Percentiles rank a stretch among this genome's conserved stretches.
phyloP scores from a whole-genome alignment of 2,888 invertebrate genomes.

The Noctuana brunneofusca region DNA sequence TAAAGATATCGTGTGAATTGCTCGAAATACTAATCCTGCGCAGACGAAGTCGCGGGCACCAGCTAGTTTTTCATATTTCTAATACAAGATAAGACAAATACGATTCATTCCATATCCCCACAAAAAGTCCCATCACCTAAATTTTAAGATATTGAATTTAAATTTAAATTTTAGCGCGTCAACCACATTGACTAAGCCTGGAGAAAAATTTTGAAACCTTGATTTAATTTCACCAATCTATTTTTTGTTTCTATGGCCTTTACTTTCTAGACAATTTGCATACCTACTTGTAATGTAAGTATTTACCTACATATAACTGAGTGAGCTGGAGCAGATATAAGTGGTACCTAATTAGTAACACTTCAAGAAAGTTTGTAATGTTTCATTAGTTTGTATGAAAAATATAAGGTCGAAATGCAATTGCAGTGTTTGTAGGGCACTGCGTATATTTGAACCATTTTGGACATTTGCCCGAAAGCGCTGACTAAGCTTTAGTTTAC shows the following conservation, averaged over 20 bases:
- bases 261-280: slow-evolving; percentile 4
- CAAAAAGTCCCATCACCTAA: no score
- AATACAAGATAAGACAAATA: no score
- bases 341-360: neutral
- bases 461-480: slow-evolving; percentile 1
- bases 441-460: slow-evolving; percentile 9
- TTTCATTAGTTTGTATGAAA: slow-evolving; percentile 9
- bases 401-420: slow-evolving; percentile 23
- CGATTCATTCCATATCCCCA: no score
- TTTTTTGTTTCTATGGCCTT: neutral
- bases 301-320: no score
- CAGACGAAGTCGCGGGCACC: no score
- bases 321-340: no score
- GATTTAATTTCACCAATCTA: slow-evolving; percentile 2
- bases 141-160: no score
- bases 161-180: neutral
- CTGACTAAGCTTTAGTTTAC: neutral
- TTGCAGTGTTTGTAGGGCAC: slow-evolving; percentile 15
- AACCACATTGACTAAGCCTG: slow-evolving; percentile 5
- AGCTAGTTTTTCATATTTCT: no score
- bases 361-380: neutral
- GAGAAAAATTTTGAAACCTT: slow-evolving; percentile 3
- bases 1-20: no score
- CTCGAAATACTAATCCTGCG: no score
- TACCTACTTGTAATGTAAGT: no score